Percentiles rank a stretch among this genome's conserved stretches.
phyloP scores from a whole-genome alignment of 2,113 vertebrate species.

The Sinocyclocheilus anshuiensis region DNA sequence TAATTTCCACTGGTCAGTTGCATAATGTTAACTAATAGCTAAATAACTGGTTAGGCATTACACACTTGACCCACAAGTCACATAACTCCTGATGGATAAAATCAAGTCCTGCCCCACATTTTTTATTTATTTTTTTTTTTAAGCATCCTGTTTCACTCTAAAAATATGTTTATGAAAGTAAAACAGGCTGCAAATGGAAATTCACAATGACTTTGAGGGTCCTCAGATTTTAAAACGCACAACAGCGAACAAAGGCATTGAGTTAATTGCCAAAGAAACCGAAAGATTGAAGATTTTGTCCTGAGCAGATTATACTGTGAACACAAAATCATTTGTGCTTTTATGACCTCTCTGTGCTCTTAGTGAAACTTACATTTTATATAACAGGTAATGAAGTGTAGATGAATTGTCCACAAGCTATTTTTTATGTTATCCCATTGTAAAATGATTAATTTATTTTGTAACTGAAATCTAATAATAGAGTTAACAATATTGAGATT shows the following conservation, averaged over 20 bases:
- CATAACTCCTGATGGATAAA: not conserved
- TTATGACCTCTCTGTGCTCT: not conserved
- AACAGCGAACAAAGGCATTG: not conserved
- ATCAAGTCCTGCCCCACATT: not conserved
- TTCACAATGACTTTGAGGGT: not conserved
- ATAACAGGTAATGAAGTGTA: not conserved
- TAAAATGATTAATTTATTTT: not conserved
- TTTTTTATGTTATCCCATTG: not conserved
- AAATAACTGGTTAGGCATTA: not conserved
- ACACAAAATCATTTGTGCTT: not conserved
- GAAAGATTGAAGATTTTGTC: not conserved
- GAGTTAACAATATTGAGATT: not conserved
- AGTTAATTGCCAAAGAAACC: not conserved
- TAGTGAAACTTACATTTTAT: not conserved
- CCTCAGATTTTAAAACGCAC: not conserved
- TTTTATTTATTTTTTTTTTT: not conserved
- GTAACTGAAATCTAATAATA: not conserved
- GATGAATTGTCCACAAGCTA: not conserved
- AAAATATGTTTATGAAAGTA: not conserved
- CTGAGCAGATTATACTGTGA: not conserved
- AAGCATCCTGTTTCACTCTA: not conserved
- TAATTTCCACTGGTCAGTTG: not conserved
- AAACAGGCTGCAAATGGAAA: not conserved
- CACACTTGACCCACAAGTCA: not conserved
- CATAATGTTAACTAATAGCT: too few relatives aligned